phyloP scores from a whole-genome alignment of 2,888 invertebrate genomes.

The Dilophus febrilis region DNA sequence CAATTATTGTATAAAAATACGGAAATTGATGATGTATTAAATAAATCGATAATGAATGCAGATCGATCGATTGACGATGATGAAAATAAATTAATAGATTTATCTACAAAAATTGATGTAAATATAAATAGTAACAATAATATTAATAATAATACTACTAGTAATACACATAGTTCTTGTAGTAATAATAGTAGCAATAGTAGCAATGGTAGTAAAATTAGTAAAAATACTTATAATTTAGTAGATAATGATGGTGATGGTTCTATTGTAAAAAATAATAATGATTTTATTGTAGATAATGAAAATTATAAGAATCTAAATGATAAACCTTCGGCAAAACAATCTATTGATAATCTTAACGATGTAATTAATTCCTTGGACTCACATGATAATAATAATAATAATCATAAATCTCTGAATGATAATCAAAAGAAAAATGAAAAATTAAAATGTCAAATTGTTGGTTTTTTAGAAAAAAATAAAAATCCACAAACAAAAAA shows the following conservation, averaged over 20 bases:
- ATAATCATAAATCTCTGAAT: no score
- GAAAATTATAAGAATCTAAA: background rate
- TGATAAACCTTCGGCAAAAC: no score
- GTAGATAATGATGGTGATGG: constrained; percentile 1
- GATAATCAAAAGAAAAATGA: constrained; percentile 4
- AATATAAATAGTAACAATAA: background rate
- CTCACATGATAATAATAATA: no score
- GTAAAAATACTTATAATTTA: constrained; percentile 1
- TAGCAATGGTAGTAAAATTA: constrained; percentile 4
- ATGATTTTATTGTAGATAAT: background rate
- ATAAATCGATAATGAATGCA: no score
- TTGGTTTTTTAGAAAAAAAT: constrained; percentile 5
- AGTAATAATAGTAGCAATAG: background rate
- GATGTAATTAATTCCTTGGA: no score
- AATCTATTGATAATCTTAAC: no score
- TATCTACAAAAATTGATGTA: no score
- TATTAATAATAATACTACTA: background rate
- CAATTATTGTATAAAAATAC: no score
- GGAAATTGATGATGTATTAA: no score
- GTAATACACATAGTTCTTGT: constrained; percentile 1
- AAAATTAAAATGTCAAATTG: constrained; percentile 5
- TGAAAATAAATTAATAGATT: no score
- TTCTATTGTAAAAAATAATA: background rate
- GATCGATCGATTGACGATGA: no score
- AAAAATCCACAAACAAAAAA: constrained; percentile 13